These are phyloP conservation scores for Latrodectus geometricus DNA, from an alignment of 1,140 invertebrate species.

Conservation along the genomic window DNA sequence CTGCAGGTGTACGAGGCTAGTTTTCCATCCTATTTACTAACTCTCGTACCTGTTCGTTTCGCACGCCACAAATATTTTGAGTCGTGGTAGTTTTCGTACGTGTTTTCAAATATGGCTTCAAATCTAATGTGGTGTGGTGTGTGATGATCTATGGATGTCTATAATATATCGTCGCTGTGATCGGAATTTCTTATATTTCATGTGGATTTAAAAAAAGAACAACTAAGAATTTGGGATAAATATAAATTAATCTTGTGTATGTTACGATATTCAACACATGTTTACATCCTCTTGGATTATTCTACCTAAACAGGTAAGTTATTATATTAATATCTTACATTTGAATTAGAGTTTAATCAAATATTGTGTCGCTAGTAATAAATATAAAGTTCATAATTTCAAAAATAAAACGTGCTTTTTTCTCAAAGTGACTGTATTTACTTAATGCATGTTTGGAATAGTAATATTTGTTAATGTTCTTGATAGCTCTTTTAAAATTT, in stretches of 20 bases:
- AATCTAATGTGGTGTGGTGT: slow-evolving; percentile 31
- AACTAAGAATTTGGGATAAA: background rate
- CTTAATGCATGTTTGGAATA: too few relatives aligned
- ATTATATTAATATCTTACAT: too few relatives aligned
- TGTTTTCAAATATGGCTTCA: slow-evolving; percentile 47
- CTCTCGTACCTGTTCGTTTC: slow-evolving; percentile 15
- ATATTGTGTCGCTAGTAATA: too few relatives aligned
- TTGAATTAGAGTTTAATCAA: too few relatives aligned
- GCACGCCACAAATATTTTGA: slow-evolving; percentile 34
- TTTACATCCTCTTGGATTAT: slow-evolving; percentile 28
- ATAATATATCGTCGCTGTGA: background rate
- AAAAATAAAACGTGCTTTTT: too few relatives aligned
- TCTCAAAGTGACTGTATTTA: too few relatives aligned
- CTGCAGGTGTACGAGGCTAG: slow-evolving; percentile 26
- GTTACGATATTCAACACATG: slow-evolving; percentile 7
- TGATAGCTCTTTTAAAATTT: too few relatives aligned
- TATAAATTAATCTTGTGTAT: background rate
- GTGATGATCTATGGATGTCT: slow-evolving; percentile 30
- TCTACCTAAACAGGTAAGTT: slow-evolving; percentile 31
- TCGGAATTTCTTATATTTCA: background rate
- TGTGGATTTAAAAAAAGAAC: background rate
- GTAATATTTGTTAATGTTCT: too few relatives aligned
- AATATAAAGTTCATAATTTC: too few relatives aligned
- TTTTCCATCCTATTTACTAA: background rate
- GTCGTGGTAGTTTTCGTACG: slow-evolving; percentile 42